Evolutionary conservation across 2,113 vertebrate genomes (phyloP).

Genomic region (Barbus barbus): DNA sequence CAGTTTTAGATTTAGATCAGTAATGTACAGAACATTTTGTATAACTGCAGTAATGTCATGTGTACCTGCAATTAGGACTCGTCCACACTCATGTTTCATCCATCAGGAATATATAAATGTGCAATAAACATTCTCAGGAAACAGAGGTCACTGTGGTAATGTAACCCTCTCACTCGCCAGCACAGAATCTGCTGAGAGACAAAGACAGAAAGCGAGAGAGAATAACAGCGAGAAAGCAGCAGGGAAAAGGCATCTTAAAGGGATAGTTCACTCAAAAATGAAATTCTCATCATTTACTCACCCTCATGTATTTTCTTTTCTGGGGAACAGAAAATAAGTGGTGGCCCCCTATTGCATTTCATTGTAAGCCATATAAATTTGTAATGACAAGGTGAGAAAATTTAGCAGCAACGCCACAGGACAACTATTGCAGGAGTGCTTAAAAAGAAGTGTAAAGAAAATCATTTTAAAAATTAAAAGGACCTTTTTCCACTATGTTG

Average conservation of each 20-base stretch:
- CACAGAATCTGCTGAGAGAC: neutral
- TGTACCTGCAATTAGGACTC: neutral
- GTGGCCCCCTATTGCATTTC: neutral
- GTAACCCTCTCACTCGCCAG: neutral
- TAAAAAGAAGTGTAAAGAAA: too few species aligned
- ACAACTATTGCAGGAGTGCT: neutral
- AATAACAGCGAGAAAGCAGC: neutral
- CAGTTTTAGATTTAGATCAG: neutral
- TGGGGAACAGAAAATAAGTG: neutral
- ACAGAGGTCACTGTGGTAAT: slow-evolving; percentile 33
- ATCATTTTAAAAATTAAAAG: neutral
- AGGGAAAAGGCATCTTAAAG: neutral
- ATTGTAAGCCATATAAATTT: neutral
- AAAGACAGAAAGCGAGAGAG: neutral
- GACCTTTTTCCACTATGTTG: neutral
- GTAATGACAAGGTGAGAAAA: neutral
- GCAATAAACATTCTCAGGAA: slow-evolving; percentile 13
- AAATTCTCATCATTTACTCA: neutral
- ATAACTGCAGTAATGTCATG: neutral
- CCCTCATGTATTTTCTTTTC: neutral
- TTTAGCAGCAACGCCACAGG: neutral
- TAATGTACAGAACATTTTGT: neutral
- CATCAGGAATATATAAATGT: slow-evolving; percentile 4
- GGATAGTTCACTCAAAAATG: neutral
- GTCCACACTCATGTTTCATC: slow-evolving; percentile 16